phyloP scores from a whole-genome alignment of 1,140 invertebrate species.

The Helicorthomorpha holstii region DNA sequence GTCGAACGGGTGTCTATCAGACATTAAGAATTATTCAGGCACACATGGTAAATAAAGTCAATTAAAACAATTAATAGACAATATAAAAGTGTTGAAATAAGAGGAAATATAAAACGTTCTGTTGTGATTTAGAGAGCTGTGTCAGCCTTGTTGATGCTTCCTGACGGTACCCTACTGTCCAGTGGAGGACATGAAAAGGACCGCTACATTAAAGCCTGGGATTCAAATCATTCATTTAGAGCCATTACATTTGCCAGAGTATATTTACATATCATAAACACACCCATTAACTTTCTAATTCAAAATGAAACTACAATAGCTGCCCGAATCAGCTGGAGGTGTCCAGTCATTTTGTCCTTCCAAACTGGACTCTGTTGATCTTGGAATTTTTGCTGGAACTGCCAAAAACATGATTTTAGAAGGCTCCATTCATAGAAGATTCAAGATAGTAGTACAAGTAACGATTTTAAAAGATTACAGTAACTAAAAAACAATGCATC shows the following conservation, averaged over 20 bases:
- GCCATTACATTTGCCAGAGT: constrained; percentile 76
- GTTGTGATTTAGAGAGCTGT: constrained; percentile 45
- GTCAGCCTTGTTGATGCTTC: constrained; percentile 65
- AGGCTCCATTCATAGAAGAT: constrained; percentile 72
- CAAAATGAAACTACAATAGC: constrained; percentile 26
- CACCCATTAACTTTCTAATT: not conserved
- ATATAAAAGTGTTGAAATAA: too few species aligned
- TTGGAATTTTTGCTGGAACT: constrained; percentile 81
- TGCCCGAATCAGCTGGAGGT: constrained; percentile 65
- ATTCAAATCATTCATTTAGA: constrained; percentile 74
- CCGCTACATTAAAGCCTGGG: constrained; percentile 77
- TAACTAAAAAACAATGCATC: constrained; percentile 1
- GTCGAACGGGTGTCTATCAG: constrained; percentile 61
- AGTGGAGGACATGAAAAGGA: constrained; percentile 62
- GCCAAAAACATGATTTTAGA: constrained; percentile 82
- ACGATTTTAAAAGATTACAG: not conserved
- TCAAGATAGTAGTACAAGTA: constrained; percentile 53
- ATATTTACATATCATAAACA: too few species aligned
- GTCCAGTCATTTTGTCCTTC: constrained; percentile 73
- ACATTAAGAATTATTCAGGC: constrained; percentile 15
- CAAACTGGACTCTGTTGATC: constrained; percentile 62
- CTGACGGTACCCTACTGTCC: constrained; percentile 71
- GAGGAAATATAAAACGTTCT: too few species aligned
- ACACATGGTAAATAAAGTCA: constrained; percentile 19
- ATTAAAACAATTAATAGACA: not conserved